Evolutionary conservation across 2,888 invertebrate species (phyloP), one percentile per base, ranked within the genome.

Genomic region (Onthophagus sagittarius): DNA sequence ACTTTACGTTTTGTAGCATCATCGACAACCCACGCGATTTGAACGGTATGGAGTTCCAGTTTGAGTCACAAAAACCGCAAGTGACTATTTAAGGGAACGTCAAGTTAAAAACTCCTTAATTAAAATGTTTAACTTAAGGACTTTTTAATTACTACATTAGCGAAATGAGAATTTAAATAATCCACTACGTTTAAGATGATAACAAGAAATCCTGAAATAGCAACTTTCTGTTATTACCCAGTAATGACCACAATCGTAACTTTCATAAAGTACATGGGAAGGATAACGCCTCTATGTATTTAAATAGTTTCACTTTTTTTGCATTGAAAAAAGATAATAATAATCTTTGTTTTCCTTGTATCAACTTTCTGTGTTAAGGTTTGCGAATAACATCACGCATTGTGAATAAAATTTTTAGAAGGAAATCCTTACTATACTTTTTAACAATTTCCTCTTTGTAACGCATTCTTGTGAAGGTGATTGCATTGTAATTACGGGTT

Each of bases 1-100:
- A 67, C 32, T 67, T 32, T 32, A 67, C 31, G 67, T 67, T 67
- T 63, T 63, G 15, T 3, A 67, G 23, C 9, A 11, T 13, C 67
- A 67, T 15, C 15, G n/a, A 7, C 67, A 67, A 23, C 67, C 31
- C 23, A 67, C 67, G 67, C 39, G 39, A 53, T 53, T 11, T 53
- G 39, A 9, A 9, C 39, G 7, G 39, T 53, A 53, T 53, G 7
- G 39, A 11, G 6, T 4, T 53, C 23, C 39, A 53, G 23, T 67
- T 67, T 67, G 67, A 67, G 31, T 67, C 67, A 67, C 23, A 67
- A 31, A 67, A 67, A 31, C 6, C 32, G 67, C 23, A 15, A 64
- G 23, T 32, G n/a, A 32, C 31, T 32, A 32, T 23, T 67, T 32
- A 31, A 67, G 23, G 13, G n/a, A 67, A 67, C n/a, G 67, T 23